Evolutionary conservation across 1,140 invertebrate genomes (phyloP), one percentile per base, ranked within the genome.

Genomic region (Drosophila eugracilis): DNA sequence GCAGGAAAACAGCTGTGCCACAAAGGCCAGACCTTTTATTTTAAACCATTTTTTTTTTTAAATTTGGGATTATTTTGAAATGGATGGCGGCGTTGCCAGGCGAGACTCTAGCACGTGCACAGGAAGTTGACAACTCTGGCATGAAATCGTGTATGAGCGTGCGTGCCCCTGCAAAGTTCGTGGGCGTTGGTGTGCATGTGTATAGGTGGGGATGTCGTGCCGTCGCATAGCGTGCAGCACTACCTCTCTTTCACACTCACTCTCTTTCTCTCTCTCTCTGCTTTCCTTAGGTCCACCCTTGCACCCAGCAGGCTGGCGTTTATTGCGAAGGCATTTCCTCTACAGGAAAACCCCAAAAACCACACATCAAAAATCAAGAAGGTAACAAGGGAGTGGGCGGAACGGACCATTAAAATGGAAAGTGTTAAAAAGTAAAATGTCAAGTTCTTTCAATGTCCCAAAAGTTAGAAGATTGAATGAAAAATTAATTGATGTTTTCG

Each of bases 21-120:
- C 10, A 48, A 9, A 63, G 54, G 30, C 14, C 21, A 5, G 12
- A 62, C 44, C n/a, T n/a, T n/a, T n/a, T n/a, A n/a, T n/a, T n/a
- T n/a, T n/a, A n/a, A n/a, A n/a, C n/a, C n/a, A n/a, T n/a, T n/a
- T n/a, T n/a, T 30, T 24, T 26, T 36, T 44, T 41, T 34, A 10
- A 28, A 39, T 41, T 32, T n/a, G 28, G n/a, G n/a, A n/a, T n/a
- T n/a, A n/a, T n/a, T n/a, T n/a, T n/a, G n/a, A n/a, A n/a, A n/a
- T n/a, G n/a, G n/a, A n/a, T n/a, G 30, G 24, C 39, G 45, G 50
- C 52, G 78, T 83, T 83, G 78, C 66, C 78, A 83, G 52, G 78
- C 66, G 24, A 57, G 24, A 36, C 22, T 14, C 24, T n/a, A 49
- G 60, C 78, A 78, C 78, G 73, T 83, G 78, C 60, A 73, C 32